These are phyloP conservation scores for Chrysomela aeneicollis DNA, from an alignment of 2,888 invertebrate species.

Conservation along the genomic window DNA sequence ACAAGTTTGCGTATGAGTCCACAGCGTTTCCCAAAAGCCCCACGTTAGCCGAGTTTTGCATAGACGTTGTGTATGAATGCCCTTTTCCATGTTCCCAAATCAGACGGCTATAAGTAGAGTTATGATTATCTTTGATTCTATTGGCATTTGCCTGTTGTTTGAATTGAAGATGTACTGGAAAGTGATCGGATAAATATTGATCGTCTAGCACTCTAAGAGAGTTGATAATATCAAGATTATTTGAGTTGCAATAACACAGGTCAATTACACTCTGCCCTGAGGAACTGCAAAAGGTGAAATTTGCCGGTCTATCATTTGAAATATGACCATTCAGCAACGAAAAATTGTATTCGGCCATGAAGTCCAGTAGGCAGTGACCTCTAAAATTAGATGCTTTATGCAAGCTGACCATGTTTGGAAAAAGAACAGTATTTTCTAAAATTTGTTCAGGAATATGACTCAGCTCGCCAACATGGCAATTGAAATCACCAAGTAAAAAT, in stretches of 20 bases:
- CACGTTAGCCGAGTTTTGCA: slow-evolving; percentile 7
- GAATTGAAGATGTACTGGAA: slow-evolving; percentile 3
- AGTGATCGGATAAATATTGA: slow-evolving; percentile 6
- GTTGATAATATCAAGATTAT: slow-evolving; percentile 7
- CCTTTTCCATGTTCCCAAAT: slow-evolving; percentile 6
- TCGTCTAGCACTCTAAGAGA: background rate
- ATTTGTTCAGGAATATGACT: slow-evolving; percentile 7
- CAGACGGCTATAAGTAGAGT: background rate
- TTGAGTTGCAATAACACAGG: slow-evolving; percentile 5
- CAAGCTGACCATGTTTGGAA: slow-evolving; percentile 1
- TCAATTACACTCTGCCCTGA: slow-evolving; percentile 15
- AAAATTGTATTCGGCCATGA: background rate
- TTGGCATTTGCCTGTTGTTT: too few species aligned
- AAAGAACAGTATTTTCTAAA: slow-evolving; percentile 11
- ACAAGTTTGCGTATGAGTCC: slow-evolving; percentile 5
- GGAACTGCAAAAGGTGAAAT: slow-evolving; percentile 7
- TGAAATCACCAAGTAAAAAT: slow-evolving; percentile 12
- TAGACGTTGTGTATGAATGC: background rate
- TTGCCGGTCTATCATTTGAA: slow-evolving; percentile 5
- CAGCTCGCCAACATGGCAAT: background rate
- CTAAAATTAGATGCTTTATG: slow-evolving; percentile 6
- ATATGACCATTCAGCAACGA: slow-evolving; percentile 8
- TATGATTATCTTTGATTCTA: background rate
- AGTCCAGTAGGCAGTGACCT: background rate
- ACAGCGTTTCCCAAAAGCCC: background rate